Conservation (phyloP, 2,888 invertebrate genomes). For the Thera britannica region DNA sequence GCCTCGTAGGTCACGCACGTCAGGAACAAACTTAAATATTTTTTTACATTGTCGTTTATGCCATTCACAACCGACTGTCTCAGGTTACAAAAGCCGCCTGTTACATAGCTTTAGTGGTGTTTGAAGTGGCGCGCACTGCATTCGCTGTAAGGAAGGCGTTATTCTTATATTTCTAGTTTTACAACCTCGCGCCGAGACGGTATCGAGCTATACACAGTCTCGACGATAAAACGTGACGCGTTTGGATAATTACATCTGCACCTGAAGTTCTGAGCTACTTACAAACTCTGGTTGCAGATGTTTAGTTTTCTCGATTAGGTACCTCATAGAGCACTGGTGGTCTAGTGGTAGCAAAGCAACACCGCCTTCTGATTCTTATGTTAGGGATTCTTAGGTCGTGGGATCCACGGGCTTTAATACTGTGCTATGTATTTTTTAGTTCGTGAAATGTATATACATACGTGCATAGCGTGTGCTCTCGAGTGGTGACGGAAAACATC, state of each 20-base stretch:
- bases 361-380: too few species aligned
- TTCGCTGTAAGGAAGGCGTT: conserved; percentile 44
- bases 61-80: too few species aligned
- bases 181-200: conserved; percentile 40
- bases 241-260: conserved; percentile 23
- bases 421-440: too few species aligned
- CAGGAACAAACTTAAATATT: too few species aligned
- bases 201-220: conserved; percentile 44
- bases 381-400: too few species aligned
- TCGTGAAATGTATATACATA: too few species aligned
- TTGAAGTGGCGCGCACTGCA: conserved; percentile 9
- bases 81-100: background rate
- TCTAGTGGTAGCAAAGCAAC: too few species aligned
- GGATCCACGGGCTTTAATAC: too few species aligned
- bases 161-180: conserved; percentile 55
- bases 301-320: background rate
- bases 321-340: too few species aligned
- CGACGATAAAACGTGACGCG: conserved; percentile 28
- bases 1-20: too few species aligned
- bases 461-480: too few species aligned
- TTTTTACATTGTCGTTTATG: background rate
- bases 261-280: background rate
- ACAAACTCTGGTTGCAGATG: background rate
- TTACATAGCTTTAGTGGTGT: background rate
- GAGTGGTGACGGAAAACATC: too few species aligned